Base-by-base conservation (phyloP, 2,888 invertebrate genomes). In the Gryllus longicercus region DNA sequence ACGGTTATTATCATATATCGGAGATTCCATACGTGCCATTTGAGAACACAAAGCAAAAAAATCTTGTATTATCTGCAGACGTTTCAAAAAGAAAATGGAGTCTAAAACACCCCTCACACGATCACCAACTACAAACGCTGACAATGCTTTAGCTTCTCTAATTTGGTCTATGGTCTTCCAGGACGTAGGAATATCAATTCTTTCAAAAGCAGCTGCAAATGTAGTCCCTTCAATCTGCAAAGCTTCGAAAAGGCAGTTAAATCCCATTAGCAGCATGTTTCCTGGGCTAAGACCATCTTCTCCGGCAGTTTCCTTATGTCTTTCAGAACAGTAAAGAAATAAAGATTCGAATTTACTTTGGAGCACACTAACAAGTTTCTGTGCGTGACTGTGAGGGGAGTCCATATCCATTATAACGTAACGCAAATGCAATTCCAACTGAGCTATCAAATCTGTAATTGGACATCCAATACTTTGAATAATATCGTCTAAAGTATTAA, bases 101-200 rank as follows among this genome's bases (percentile, higher is more conserved):
- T 93, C 92, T 79, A 95, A 88, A 49, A 95, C 38, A 38, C 38
- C 38, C 5, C 38, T 38, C 38, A 38, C 38, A 38, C 38, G 38
- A 38, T 38, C 38, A 38, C 38, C 38, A 8, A 38, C 38, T 5
- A 38, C 38, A 38, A 38, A 38, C 8, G 38, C 38, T 10, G 92
- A 91, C 87, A 94, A 91, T 84, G 93, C 92, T 87, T 93, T 92
- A 0, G 95, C 94, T 84, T 95, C 95, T 84, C 92, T 91, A 78
- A 95, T 92, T 82, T 95, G 94, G 85, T 96, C 95, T 21, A 96
- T 91, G 86, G 94, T 95, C 84, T 92, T 91, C 95, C 95, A 96
- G 2, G 91, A 90, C 0, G 90, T 87, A 0, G 94, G 93, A 80
- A 92, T 89, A 38, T 93, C 91, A 78, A 94, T 88, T 1, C 90